Evolutionary conservation across 2,113 vertebrate species (phyloP).

Genomic region (Ailuropoda melanoleuca): DNA sequence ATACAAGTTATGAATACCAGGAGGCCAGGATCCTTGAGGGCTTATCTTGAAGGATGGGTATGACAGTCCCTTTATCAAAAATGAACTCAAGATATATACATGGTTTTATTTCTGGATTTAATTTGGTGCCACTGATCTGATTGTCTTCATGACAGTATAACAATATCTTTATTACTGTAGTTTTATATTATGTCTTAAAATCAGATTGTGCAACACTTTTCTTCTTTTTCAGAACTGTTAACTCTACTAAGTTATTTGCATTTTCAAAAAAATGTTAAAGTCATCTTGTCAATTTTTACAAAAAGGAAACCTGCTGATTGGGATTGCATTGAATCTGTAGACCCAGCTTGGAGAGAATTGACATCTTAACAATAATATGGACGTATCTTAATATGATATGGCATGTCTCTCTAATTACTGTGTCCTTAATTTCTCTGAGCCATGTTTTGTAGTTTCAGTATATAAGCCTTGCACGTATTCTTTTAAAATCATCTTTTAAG

Average conservation of each 20-base stretch:
- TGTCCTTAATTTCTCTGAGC: neutral
- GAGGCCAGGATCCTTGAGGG: neutral
- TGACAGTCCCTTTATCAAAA: neutral
- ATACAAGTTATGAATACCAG: neutral
- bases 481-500: neutral
- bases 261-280: neutral
- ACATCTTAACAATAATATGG: neutral
- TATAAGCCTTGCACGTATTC: neutral
- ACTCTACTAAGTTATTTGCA: neutral
- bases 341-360: neutral
- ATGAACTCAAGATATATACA: neutral
- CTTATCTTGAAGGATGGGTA: neutral
- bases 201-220: neutral
- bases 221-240: neutral
- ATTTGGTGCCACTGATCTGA: neutral
- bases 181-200: neutral
- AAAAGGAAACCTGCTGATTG: neutral
- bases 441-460: neutral
- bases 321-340: neutral
- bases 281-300: neutral
- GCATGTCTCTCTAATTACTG: neutral
- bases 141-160: neutral
- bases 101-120: neutral
- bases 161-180: neutral
- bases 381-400: neutral